Evolutionary conservation across 2,888 invertebrate species (phyloP), one percentile per base, ranked within the genome.

Genomic region (Agrochola lota): DNA sequence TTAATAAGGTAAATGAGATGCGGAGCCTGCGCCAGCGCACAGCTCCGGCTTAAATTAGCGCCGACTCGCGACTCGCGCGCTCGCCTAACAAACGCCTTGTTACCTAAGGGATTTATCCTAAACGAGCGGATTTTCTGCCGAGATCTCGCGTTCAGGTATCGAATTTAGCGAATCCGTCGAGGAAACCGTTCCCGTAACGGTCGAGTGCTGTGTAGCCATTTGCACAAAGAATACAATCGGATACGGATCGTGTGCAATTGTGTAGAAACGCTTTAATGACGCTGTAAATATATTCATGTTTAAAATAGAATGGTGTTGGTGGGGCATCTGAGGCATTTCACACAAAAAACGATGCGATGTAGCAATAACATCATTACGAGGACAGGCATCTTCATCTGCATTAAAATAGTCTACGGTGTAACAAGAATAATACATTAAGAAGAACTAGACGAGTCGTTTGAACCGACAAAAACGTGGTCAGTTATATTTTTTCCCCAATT

Each of bases 1-100:
- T 95, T 93, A 94, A 95, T 95, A 95, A 94, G 95, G 95, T 93
- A 95, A 95, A 95, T 94, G 94, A 95, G 95, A 94, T 94, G 94
- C 94, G 93, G 90, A 85, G 87, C 72, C 86, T 89, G 88, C 86
- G 87, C 87, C 81, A 88, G 87, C 88, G 83, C 84, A 84, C 89
- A 83, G 80, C 81, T 83, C 85, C 87, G 80, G 89, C 91, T 93
- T 93, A 91, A 94, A 95, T 95, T 94, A 94, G 92, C 92, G 86
- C 90, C 87, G 77, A 86, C 88, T 88, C 88, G 84, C 88, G 88
- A 87, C 78, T 86, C 74, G 87, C 87, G 87, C 81, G 81, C 85
- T 83, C 76, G 77, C 85, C 89, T 93, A 93, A 93, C 94, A 93
- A 94, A 94, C 93, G 92, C 93, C 94, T 94, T 93, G 94, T 94